Conservation (phyloP, 2,888 invertebrate species). For the Periphyllus acericola region DNA sequence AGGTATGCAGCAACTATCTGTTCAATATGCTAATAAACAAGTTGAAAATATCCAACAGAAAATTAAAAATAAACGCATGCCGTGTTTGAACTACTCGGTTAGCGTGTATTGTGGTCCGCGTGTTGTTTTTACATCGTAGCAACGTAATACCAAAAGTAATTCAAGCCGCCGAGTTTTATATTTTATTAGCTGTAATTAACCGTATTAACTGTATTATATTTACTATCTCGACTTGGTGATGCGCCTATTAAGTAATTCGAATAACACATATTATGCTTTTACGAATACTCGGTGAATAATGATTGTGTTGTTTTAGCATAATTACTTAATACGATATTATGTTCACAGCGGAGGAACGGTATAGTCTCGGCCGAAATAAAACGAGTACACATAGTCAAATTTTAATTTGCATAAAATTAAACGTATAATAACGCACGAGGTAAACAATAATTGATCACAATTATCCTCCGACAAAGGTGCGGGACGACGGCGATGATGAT, state of each 20-base stretch:
- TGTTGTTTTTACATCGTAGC: too few species aligned
- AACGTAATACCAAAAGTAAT: too few species aligned
- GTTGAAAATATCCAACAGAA: too few species aligned
- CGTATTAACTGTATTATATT: neutral
- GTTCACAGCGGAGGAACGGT: neutral
- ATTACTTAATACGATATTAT: neutral
- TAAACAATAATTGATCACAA: conserved; percentile 27
- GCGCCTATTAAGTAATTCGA: neutral
- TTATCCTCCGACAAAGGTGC: neutral
- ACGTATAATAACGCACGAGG: neutral
- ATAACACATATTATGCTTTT: neutral
- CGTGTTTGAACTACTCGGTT: too few species aligned
- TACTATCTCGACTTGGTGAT: neutral
- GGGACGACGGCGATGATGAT: neutral
- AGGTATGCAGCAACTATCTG: too few species aligned
- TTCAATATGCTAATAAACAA: too few species aligned
- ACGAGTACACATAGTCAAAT: neutral
- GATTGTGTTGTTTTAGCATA: neutral
- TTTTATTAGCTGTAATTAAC: neutral
- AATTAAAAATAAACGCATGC: too few species aligned
- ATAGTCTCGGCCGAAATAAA: neutral
- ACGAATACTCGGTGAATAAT: neutral
- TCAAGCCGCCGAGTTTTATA: neutral
- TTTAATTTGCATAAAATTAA: conserved; percentile 26
- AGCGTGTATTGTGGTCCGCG: too few species aligned